phyloP scores from a whole-genome alignment of 2,888 invertebrate species.

The Himalopsyche tibetana region DNA sequence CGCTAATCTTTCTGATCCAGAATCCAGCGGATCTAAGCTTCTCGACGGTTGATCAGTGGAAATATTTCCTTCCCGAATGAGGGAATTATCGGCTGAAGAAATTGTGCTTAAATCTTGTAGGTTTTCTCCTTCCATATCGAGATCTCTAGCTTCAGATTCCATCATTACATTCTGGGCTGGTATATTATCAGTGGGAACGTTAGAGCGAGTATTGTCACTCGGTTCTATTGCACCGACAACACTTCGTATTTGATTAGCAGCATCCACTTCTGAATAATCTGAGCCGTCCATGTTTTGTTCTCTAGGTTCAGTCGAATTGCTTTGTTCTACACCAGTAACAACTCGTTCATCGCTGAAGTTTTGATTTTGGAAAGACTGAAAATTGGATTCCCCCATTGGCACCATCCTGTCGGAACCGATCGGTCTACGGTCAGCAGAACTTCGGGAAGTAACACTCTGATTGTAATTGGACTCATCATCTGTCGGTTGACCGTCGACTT shows the following conservation, averaged over 20 bases:
- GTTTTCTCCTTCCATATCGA: constrained; percentile 80
- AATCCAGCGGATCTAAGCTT: constrained; percentile 70
- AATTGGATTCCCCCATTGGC: constrained; percentile 76
- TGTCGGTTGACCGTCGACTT: constrained; percentile 74
- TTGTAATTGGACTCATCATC: constrained; percentile 70
- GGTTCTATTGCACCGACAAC: constrained; percentile 70
- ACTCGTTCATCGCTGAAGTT: constrained; percentile 76
- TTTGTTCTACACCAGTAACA: constrained; percentile 74
- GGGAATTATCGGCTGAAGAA: constrained; percentile 71
- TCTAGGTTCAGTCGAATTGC: constrained; percentile 69
- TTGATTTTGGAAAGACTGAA: constrained; percentile 70
- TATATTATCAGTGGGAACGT: constrained; percentile 67
- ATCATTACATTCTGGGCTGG: constrained; percentile 62
- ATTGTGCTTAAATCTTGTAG: constrained; percentile 72
- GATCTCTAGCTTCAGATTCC: constrained; percentile 74
- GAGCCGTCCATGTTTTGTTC: constrained; percentile 75
- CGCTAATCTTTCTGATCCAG: constrained; percentile 69
- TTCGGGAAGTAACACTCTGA: constrained; percentile 67
- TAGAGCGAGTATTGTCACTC: constrained; percentile 67
- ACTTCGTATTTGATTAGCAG: constrained; percentile 70
- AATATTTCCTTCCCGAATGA: constrained; percentile 74
- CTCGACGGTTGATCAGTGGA: constrained; percentile 73
- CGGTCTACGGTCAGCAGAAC: constrained; percentile 72
- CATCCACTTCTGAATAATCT: constrained; percentile 71
- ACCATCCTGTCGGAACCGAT: constrained; percentile 80